A percentile compares a stretch with the other conserved stretches of the same genome.
These are phyloP conservation scores for Rhadinocentrus ornatus DNA, from an alignment of 2,797 vertebrate species.

Conservation along the genomic window DNA sequence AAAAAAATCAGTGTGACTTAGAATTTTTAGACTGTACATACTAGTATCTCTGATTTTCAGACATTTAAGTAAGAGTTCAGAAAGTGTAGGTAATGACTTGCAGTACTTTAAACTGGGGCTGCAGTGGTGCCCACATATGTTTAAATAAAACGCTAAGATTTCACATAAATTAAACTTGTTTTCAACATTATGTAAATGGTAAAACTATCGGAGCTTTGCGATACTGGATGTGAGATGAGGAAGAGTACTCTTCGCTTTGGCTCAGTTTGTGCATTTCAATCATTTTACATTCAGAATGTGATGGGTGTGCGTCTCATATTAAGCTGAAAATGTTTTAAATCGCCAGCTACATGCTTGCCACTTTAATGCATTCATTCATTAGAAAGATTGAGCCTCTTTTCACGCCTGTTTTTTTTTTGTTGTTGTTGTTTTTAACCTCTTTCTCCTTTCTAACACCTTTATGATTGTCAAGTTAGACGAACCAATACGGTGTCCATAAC, in stretches of 20 bases:
- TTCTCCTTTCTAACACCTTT: no score
- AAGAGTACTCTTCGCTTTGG: constrained; percentile 1
- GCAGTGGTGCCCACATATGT: constrained; percentile 10
- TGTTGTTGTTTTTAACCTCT: no score
- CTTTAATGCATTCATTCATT: no score
- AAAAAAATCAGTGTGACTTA: no score
- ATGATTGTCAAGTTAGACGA: no score
- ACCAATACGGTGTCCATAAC: neutral
- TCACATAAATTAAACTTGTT: constrained; percentile 37
- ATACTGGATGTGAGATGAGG: neutral
- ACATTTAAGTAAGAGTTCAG: neutral
- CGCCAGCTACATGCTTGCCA: no score
- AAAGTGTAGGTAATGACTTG: constrained; percentile 17
- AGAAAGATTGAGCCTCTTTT: neutral
- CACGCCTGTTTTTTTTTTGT: neutral
- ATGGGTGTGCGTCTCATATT: neutral
- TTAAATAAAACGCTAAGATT: constrained; percentile 41
- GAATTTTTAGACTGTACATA: no score
- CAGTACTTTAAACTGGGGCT: constrained; percentile 10
- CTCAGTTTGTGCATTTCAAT: neutral
- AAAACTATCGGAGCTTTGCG: neutral
- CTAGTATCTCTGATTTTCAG: no score
- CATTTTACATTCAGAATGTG: neutral
- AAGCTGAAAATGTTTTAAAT: neutral
- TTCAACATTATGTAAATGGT: constrained; percentile 12